Conservation (phyloP, 2,113 vertebrate species). For the Ailurus styani region DNA sequence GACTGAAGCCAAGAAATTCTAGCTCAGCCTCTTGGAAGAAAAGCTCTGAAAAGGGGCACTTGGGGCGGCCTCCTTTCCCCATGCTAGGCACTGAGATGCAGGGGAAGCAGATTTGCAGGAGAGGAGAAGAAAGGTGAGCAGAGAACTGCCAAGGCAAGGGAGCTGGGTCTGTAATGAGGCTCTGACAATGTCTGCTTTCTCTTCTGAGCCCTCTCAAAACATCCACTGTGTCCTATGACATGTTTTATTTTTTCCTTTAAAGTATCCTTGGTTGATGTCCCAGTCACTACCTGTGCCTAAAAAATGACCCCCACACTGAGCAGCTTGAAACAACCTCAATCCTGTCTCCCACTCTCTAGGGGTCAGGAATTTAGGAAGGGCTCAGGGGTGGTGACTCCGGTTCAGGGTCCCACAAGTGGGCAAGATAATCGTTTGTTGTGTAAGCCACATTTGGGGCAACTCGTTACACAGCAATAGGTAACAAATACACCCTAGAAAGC, state of each 20-base stretch:
- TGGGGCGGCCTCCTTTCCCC: background rate
- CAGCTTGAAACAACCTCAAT: background rate
- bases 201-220: background rate
- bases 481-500: background rate
- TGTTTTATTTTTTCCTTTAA: background rate
- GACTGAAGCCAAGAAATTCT: background rate
- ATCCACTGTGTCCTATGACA: background rate
- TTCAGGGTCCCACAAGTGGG: background rate
- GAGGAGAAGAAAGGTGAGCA: background rate
- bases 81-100: background rate
- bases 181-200: background rate
- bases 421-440: background rate
- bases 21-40: background rate
- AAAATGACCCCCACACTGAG: background rate
- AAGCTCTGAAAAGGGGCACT: fast-evolving
- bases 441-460: background rate
- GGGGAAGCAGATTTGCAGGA: background rate
- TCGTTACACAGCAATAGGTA: background rate
- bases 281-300: background rate
- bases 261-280: background rate
- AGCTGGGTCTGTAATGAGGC: background rate
- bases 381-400: background rate
- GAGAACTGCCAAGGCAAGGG: background rate
- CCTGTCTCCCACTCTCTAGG: background rate
- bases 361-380: background rate